phyloP scores from a whole-genome alignment of 2,797 vertebrate species.

The Onychomys leucogaster region DNA sequence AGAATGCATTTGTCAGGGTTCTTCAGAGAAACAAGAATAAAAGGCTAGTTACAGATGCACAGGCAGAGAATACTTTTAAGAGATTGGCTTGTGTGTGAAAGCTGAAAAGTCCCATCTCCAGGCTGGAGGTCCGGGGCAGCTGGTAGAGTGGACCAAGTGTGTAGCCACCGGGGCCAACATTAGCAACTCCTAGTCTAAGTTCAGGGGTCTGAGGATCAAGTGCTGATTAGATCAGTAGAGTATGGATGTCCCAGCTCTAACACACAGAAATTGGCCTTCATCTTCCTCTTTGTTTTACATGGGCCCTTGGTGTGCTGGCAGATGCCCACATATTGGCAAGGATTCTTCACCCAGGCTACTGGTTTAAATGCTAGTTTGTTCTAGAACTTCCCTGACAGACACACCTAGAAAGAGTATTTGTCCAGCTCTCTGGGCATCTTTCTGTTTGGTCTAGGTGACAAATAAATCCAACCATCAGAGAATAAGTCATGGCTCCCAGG shows the following conservation, averaged over 20 bases:
- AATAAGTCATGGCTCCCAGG: not conserved
- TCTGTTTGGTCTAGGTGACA: not conserved
- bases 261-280: not conserved
- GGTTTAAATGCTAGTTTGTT: not conserved
- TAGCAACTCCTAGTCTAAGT: not conserved
- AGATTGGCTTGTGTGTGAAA: not conserved
- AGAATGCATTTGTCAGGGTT: not conserved
- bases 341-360: not conserved
- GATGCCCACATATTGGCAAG: not conserved
- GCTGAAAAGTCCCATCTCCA: not conserved
- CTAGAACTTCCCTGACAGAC: not conserved
- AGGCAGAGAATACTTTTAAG: not conserved
- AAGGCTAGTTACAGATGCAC: not conserved
- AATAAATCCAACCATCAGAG: not conserved
- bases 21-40: not conserved
- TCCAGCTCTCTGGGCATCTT: not conserved
- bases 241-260: not conserved
- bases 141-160: not conserved
- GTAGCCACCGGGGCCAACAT: not conserved
- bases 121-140: not conserved
- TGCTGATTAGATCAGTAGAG: not conserved
- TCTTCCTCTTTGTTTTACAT: not conserved
- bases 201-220: not conserved
- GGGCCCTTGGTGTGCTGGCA: not conserved
- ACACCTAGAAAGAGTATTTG: not conserved